Conservation (phyloP, 2,113 vertebrate species). For the Nothoprocta pentlandii region DNA sequence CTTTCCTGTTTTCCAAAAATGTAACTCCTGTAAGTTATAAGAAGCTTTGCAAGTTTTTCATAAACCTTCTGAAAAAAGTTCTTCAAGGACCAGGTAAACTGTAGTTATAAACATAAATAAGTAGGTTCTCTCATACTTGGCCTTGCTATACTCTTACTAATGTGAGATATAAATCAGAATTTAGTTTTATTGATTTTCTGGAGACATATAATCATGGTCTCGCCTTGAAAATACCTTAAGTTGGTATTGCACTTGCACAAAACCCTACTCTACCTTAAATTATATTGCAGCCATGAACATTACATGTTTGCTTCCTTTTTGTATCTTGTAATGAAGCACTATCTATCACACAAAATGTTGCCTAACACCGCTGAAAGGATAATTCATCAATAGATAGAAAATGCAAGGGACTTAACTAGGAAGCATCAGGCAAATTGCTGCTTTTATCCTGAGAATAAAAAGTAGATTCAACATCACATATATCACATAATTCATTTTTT, state of each 20-base stretch:
- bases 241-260: background rate
- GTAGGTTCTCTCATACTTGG: background rate
- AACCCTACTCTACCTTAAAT: background rate
- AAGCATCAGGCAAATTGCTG: background rate
- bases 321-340: background rate
- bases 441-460: background rate
- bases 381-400: slow-evolving; percentile 23
- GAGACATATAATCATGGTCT: background rate
- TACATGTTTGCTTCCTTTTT: background rate
- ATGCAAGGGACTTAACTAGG: background rate
- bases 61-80: background rate
- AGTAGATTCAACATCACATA: background rate
- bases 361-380: background rate
- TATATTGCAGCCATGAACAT: background rate
- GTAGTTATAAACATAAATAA: background rate
- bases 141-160: background rate
- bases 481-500: background rate
- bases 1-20: background rate
- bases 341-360: background rate
- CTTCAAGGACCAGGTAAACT: background rate
- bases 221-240: background rate
- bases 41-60: background rate
- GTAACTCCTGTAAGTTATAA: background rate
- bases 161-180: background rate
- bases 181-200: background rate